phyloP scores from a whole-genome alignment of 2,113 vertebrate genomes.

The Phalacrocorax pelagicus region DNA sequence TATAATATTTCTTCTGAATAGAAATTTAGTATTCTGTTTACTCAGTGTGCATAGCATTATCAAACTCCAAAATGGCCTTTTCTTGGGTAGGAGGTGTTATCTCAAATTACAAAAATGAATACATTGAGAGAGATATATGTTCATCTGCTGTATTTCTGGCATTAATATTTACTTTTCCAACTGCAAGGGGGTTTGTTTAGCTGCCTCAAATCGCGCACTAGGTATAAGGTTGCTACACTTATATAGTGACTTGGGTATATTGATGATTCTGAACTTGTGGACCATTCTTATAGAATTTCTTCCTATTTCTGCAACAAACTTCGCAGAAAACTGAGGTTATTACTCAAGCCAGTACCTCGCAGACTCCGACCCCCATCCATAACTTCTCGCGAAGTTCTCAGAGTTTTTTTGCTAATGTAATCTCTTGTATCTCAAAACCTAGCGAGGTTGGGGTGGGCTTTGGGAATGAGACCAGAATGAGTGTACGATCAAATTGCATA shows the following conservation, averaged over 20 bases:
- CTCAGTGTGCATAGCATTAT: neutral
- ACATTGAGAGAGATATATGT: neutral
- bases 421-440: neutral
- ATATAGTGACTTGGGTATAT: neutral
- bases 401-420: neutral
- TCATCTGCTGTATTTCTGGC: neutral
- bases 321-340: neutral
- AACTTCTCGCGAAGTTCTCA: neutral
- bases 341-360: neutral
- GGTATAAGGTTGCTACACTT: neutral
- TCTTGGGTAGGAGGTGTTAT: neutral
- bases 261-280: neutral
- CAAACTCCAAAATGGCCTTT: neutral
- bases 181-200: neutral
- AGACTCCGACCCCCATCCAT: neutral
- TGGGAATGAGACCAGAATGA: neutral
- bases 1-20: neutral
- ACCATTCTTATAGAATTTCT: neutral
- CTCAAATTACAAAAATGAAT: neutral
- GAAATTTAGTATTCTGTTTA: neutral
- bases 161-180: neutral
- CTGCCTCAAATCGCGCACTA: neutral
- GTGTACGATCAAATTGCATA: neutral
- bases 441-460: neutral
- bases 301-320: neutral